Base-by-base conservation (phyloP, 1,140 invertebrate genomes). In the Anoplophora glabripennis region DNA sequence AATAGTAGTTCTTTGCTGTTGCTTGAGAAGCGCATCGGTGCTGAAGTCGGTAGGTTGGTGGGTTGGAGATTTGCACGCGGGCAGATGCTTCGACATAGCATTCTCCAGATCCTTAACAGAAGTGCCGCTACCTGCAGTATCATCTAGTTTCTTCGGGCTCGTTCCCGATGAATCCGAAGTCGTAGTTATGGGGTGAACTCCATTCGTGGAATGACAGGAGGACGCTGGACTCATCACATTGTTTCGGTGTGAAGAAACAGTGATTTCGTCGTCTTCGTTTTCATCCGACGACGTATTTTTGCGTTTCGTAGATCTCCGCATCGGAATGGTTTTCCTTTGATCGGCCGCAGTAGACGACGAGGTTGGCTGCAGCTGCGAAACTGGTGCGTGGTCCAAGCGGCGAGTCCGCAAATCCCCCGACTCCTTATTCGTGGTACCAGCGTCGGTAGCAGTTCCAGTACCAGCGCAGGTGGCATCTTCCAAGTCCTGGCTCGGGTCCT, bases 71-170 rank as follows among this genome's bases (percentile, higher is more conserved):
- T 84, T 79, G 48, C 83, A 84, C 64, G 83, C 81, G 0, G 94
- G 93, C 38, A 96, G 78, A 78, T 97, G 94, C 73, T 96, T 94
- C 15, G 94, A 95, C 94, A 96, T 98, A 10, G 92, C 93, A 68
- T 95, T 92, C 76, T 98, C 94, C 59, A 96, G 78, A 68, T 96
- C 93, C 74, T 94, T 93, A 0, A 94, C 92, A 0, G 89, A 89
- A 2, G 87, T 84, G 3, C 78, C 80, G 4, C 61, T 57, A 46
- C 57, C 65, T 35, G 60, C 63, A 14, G 61, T 35, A 57, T 73
- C 68, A 47, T 74, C 69, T 17, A 65, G 62, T 61, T 72, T 73
- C 62, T 81, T 82, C 0, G 79, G 80, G 67, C 78, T 80, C 72
- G 54, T 79, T 44, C 57, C 66, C 44, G 66, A 67, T 51, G 70